Evolutionary conservation across 2,888 invertebrate species (phyloP).

Genomic region (Boloria euphrosyne): DNA sequence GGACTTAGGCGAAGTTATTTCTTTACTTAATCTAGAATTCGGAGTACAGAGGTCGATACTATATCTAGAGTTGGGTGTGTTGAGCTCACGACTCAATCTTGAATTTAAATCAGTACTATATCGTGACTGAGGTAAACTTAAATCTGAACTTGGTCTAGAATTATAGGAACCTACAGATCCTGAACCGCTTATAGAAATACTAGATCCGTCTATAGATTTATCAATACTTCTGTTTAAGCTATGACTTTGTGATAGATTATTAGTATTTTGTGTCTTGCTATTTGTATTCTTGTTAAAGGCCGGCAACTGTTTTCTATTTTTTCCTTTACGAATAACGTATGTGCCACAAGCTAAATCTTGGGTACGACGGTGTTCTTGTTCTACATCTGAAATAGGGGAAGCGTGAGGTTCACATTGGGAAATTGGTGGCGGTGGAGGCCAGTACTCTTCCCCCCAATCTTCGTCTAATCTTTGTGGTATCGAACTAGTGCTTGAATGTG

Average conservation of each 20-base stretch:
- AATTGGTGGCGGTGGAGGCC: constrained; percentile 87
- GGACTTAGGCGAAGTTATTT: constrained; percentile 83
- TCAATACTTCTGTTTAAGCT: constrained; percentile 77
- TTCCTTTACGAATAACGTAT: constrained; percentile 90
- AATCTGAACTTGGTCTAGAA: constrained; percentile 84
- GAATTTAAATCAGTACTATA: constrained; percentile 82
- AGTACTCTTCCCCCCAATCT: constrained; percentile 85
- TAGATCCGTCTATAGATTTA: constrained; percentile 76
- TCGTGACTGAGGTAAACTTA: constrained; percentile 83
- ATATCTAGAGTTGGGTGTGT: constrained; percentile 85
- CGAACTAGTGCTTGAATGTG: constrained; percentile 87
- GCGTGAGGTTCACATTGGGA: constrained; percentile 85
- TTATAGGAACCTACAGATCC: constrained; percentile 83
- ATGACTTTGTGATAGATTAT: constrained; percentile 69
- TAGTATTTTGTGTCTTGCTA: constrained; percentile 66
- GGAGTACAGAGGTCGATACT: constrained; percentile 86
- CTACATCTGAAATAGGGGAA: constrained; percentile 86
- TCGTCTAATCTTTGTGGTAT: constrained; percentile 85
- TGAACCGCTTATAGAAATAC: constrained; percentile 77
- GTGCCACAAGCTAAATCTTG: constrained; percentile 84
- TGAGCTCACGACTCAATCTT: constrained; percentile 81
- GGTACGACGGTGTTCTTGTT: constrained; percentile 62
- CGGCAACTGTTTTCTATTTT: constrained; percentile 86
- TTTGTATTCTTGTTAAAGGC: constrained; percentile 79
- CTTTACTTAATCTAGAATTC: constrained; percentile 81